These are phyloP conservation scores for Bombyx mori DNA, from an alignment of 1,140 invertebrate species.

Conservation along the genomic window ASM3026992v2 NC_085133.1:4503001-4503500, in stretches of 20 bases:
- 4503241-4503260: slow-evolving; percentile 2
- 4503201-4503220: background rate
- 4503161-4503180: slow-evolving; percentile 21
- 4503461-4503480: slow-evolving; percentile 38
- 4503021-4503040: slow-evolving; percentile 27
- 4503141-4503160: slow-evolving; percentile 23
- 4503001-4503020: slow-evolving; percentile 26
- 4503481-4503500: slow-evolving; percentile 34
- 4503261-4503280: slow-evolving; percentile 1
- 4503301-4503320: slow-evolving; percentile 8
- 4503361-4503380: slow-evolving; percentile 16
- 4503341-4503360: slow-evolving; percentile 18
- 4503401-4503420: slow-evolving; percentile 36
- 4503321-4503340: background rate
- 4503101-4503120: slow-evolving; percentile 24
- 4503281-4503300: slow-evolving; percentile 3
- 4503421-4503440: slow-evolving; percentile 31
- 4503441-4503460: slow-evolving; percentile 22
- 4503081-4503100: slow-evolving; percentile 31
- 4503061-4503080: slow-evolving; percentile 33
- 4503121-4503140: slow-evolving; percentile 28
- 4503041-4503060: slow-evolving; percentile 25
- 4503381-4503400: slow-evolving; percentile 20
- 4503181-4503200: slow-evolving; percentile 7
- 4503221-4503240: background rate